These are phyloP conservation scores for Zaprionus bogoriensis DNA, from an alignment of 2,888 invertebrate genomes.

Conservation along the genomic window DNA sequence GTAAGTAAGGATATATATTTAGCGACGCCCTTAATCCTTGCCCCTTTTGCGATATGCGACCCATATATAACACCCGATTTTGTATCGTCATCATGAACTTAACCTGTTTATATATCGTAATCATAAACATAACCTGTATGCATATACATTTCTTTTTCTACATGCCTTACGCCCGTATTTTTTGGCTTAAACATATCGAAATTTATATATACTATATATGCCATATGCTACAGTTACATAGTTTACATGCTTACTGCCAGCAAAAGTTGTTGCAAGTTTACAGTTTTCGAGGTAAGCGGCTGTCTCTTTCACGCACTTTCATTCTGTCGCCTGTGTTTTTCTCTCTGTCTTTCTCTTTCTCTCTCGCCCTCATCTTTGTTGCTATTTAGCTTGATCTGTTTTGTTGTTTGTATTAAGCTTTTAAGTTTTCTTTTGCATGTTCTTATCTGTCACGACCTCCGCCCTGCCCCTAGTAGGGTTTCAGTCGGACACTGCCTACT, in stretches of 20 bases:
- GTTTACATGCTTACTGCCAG: slow-evolving; percentile 80
- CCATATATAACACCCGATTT: slow-evolving; percentile 2
- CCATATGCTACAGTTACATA: slow-evolving; percentile 69
- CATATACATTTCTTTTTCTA: slow-evolving; percentile 68
- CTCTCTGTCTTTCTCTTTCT: slow-evolving; percentile 22
- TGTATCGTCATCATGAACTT: slow-evolving; percentile 30
- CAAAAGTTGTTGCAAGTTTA: slow-evolving; percentile 80
- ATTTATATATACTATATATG: slow-evolving; percentile 20
- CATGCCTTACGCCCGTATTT: slow-evolving; percentile 75
- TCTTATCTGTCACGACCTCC: slow-evolving; percentile 39
- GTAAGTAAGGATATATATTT: slow-evolving; percentile 44
- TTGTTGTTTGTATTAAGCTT: slow-evolving; percentile 31
- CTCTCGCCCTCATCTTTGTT: slow-evolving; percentile 31
- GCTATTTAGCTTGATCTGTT: slow-evolving; percentile 28
- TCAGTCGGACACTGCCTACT: slow-evolving; percentile 50
- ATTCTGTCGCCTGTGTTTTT: slow-evolving; percentile 5
- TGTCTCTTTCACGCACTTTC: slow-evolving; percentile 31
- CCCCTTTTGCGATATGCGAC: slow-evolving; percentile 9
- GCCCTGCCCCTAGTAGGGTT: slow-evolving; percentile 44
- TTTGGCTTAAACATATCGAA: slow-evolving; percentile 55
- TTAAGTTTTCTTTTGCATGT: slow-evolving; percentile 51
- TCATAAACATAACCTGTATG: slow-evolving; percentile 43
- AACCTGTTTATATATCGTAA: slow-evolving; percentile 31
- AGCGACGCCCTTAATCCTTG: slow-evolving; percentile 7
- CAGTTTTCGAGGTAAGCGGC: slow-evolving; percentile 80